Conservation (phyloP, 2,797 vertebrate species). For the Ptychadena robeensis region DNA sequence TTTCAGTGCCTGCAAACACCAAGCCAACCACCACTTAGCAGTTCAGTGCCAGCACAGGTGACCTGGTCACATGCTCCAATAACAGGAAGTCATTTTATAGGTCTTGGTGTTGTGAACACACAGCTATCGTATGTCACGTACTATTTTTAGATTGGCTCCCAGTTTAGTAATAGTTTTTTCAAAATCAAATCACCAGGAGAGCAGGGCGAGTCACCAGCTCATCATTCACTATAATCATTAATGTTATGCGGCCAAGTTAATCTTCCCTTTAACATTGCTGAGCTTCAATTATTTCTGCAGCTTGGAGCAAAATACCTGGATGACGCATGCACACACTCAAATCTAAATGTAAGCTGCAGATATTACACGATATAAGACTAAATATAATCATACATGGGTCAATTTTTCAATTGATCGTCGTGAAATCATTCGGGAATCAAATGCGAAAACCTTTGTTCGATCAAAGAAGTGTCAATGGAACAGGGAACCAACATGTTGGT, state of each 20-base stretch:
- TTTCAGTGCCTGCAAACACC: no score
- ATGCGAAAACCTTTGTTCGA: no score
- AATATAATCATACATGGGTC: no score
- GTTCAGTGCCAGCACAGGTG: background rate
- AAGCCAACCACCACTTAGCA: no score
- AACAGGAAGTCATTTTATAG: background rate
- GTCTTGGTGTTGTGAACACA: background rate
- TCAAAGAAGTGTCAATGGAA: no score
- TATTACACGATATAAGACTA: background rate
- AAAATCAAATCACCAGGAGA: background rate
- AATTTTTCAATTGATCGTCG: no score
- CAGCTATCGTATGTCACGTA: background rate
- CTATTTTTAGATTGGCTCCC: background rate
- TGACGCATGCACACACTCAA: background rate
- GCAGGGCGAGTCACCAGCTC: background rate
- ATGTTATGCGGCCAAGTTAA: background rate
- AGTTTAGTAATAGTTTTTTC: background rate
- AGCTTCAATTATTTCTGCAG: background rate
- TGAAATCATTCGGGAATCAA: no score
- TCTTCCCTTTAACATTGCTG: background rate
- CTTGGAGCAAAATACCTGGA: background rate
- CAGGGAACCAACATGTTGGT: no score
- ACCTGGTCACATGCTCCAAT: background rate
- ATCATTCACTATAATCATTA: background rate
- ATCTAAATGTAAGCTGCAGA: background rate